Conservation (phyloP, 1,140 invertebrate genomes). For the Sarcophaga peregrina region DNA sequence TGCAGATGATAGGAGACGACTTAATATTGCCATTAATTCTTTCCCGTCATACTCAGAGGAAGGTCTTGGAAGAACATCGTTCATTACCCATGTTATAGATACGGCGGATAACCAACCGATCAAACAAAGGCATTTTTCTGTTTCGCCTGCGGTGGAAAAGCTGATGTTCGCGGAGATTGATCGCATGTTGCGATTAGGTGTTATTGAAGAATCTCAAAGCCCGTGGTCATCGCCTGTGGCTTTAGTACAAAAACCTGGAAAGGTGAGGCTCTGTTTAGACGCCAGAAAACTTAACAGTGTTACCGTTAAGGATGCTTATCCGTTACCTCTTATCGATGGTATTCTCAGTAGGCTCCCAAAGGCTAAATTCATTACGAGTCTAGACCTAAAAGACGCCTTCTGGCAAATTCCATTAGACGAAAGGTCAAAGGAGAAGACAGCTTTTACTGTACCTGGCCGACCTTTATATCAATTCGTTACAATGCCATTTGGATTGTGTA, state of each 20-base stretch:
- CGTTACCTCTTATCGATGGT: slow-evolving; percentile 37
- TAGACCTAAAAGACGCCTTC: slow-evolving; percentile 48
- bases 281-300: neutral
- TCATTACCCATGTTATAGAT: neutral
- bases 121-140: slow-evolving; percentile 27
- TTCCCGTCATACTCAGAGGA: neutral
- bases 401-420: no score
- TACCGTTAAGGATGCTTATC: slow-evolving; percentile 42
- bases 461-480: slow-evolving; percentile 54
- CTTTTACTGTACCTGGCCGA: slow-evolving; percentile 57
- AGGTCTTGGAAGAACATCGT: neutral
- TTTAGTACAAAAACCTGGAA: neutral
- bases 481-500: slow-evolving; percentile 48
- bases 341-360: slow-evolving; percentile 41
- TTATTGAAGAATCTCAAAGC: slow-evolving; percentile 24
- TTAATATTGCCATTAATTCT: neutral
- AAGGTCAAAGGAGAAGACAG: slow-evolving; percentile 59
- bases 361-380: slow-evolving; percentile 32
- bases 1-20: neutral
- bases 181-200: neutral
- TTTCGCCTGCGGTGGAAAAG: slow-evolving; percentile 24
- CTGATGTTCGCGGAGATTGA: slow-evolving; percentile 19
- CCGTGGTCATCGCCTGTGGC: neutral
- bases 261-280: slow-evolving; percentile 1
- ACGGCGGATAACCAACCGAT: neutral